These are phyloP conservation scores for Helogale parvula DNA, from an alignment of 2,113 vertebrate species.

Conservation along the genomic window DNA sequence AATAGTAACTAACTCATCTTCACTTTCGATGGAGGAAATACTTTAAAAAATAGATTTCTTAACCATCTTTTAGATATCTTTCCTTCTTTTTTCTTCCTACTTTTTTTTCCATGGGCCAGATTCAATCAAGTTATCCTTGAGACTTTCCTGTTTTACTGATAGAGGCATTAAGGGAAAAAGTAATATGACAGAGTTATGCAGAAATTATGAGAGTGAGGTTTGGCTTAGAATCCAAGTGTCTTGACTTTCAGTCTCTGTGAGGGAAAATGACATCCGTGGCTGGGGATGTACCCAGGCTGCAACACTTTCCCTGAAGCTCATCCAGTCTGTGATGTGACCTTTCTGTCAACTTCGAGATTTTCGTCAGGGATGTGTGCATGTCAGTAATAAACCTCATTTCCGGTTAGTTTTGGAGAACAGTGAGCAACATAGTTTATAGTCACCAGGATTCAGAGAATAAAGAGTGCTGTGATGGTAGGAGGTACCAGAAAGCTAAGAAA, in stretches of 20 bases:
- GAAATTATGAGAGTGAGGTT: neutral
- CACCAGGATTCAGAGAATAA: neutral
- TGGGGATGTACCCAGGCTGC: neutral
- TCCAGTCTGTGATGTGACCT: neutral
- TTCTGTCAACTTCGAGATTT: slow-evolving; percentile 11
- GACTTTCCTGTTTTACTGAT: slow-evolving; percentile 23
- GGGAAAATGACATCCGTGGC: neutral
- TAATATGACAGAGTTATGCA: neutral
- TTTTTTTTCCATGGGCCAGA: neutral
- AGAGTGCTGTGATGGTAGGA: neutral
- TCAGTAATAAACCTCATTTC: neutral
- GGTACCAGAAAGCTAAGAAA: neutral
- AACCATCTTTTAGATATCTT: slow-evolving; percentile 33
- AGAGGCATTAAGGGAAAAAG: slow-evolving; percentile 38
- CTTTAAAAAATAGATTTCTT: slow-evolving; percentile 34
- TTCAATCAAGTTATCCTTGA: slow-evolving; percentile 39
- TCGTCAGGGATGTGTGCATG: neutral
- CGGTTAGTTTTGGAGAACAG: neutral
- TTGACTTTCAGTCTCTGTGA: neutral
- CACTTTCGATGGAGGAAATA: slow-evolving; percentile 7
- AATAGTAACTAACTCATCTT: slow-evolving; percentile 48
- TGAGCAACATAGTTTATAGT: neutral
- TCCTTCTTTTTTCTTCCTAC: slow-evolving; percentile 9
- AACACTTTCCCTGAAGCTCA: neutral
- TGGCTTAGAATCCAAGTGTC: neutral